Base-by-base conservation (phyloP, 2,113 vertebrate genomes). In the Microtus oregoni region DNA sequence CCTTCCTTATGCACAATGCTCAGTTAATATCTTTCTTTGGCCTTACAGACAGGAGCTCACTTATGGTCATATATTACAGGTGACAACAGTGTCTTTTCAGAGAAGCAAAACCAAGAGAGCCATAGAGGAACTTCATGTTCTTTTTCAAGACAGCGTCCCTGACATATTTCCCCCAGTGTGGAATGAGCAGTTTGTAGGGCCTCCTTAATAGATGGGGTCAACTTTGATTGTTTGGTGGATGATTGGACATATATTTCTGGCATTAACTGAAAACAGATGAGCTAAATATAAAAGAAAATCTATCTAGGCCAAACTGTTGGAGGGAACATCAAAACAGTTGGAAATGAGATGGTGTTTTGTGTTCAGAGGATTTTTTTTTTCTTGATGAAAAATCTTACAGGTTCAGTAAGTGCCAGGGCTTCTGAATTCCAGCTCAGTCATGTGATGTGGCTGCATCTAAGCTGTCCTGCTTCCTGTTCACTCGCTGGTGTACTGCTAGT, bases 41-140 rank as follows among this genome's bases (percentile, higher is more conserved):
- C 86, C 96, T 97, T 88, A 77, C 91, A 94, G 61, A 91, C 3
- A 90, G 90, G 89, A 94, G 95, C 96, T 96, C 92, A 86, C 97
- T 93, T 7, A 92, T 79, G 76, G 83, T 41, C 85, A 95, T 97
- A 68, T 72, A 72, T 55, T 87, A 96, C 86, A 96, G 75, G 89
- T 86, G 94, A 86, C 96, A 96, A 95, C 52, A 96, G 58, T 92
- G 52, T 67, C 38, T 88, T 95, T 85, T 95, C 95, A 96, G 89
- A 96, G 90, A 90, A 92, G 52, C n/a, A 86, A 94, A 87, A 92
- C 35, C 79, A 63, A 61, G 61, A 88, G 44, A 92, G 61, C 44
- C 79, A 63, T 10, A 44, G 67, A 83, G 81, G 44, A 38, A 41
- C 30, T 44, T 76, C 87, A 24, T 85, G 89, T 61, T 70, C 20